Conservation (phyloP, 2,888 invertebrate genomes). For the Cryptus armator region DNA sequence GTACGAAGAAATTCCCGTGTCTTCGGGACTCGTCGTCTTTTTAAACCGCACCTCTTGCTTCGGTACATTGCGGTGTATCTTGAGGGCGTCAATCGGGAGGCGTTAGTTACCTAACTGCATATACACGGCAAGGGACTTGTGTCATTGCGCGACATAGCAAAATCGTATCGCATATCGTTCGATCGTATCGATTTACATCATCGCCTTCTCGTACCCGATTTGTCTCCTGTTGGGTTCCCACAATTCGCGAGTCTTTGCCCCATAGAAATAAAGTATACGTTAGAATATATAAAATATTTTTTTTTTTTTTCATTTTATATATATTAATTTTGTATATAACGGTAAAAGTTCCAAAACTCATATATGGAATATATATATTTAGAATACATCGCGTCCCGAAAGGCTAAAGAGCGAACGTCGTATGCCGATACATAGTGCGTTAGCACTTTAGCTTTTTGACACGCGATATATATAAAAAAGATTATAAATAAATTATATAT, state of each 20-base stretch:
- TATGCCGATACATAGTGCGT: no score
- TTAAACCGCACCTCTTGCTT: slow-evolving; percentile 64
- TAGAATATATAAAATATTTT: no score
- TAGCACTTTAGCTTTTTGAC: no score
- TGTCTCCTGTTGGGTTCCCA: slow-evolving; percentile 12
- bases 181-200: slow-evolving; percentile 76
- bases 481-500: no score
- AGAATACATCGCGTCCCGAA: no score
- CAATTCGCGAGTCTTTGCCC: not conserved
- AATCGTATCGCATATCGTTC: slow-evolving; percentile 76
- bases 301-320: not conserved
- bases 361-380: no score
- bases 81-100: slow-evolving; percentile 71
- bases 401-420: no score
- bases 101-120: slow-evolving; percentile 74
- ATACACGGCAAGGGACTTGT: slow-evolving; percentile 39
- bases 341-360: no score
- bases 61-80: slow-evolving; percentile 76
- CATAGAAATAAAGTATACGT: no score
- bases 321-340: not conserved
- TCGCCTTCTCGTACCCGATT: slow-evolving; percentile 44
- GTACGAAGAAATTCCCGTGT: not conserved
- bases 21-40: slow-evolving; percentile 14
- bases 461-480: no score
- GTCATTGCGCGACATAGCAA: slow-evolving; percentile 57